A percentile compares a stretch with the other conserved stretches of the same genome.
phyloP scores from a whole-genome alignment of 2,888 invertebrate genomes.

The Xestia xanthographa region DNA sequence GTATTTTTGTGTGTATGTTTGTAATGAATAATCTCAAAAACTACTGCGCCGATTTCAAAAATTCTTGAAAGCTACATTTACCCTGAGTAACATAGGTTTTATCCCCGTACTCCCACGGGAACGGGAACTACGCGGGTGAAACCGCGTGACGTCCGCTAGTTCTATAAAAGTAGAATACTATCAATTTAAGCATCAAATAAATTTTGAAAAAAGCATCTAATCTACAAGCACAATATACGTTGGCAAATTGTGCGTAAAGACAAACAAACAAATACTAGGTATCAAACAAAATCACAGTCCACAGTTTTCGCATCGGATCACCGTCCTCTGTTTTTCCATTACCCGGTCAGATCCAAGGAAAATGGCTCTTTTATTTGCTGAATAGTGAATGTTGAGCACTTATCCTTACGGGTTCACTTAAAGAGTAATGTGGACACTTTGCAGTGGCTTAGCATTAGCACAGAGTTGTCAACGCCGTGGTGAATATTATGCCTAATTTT shows the following conservation, averaged over 20 bases:
- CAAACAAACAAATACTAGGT: too few relatives aligned
- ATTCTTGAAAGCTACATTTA: too few relatives aligned
- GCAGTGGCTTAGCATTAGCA: constrained; percentile 73
- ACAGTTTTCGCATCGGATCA: constrained; percentile 63
- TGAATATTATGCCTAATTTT: constrained; percentile 57
- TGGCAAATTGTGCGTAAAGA: too few relatives aligned
- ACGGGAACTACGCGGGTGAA: too few relatives aligned
- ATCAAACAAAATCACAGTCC: constrained; percentile 41
- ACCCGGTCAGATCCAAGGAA: constrained; percentile 85
- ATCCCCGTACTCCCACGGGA: too few relatives aligned
- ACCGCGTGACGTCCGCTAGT: too few relatives aligned
- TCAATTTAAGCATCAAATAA: background rate
- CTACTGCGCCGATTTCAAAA: too few relatives aligned
- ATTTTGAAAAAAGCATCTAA: too few relatives aligned
- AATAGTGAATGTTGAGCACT: constrained; percentile 87
- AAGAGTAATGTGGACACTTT: constrained; percentile 87
- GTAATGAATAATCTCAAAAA: too few relatives aligned
- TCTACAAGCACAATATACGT: background rate
- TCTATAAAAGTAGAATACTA: background rate
- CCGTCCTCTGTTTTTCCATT: constrained; percentile 86
- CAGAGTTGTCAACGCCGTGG: constrained; percentile 43
- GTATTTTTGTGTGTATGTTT: too few relatives aligned
- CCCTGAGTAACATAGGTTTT: too few relatives aligned
- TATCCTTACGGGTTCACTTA: constrained; percentile 82
- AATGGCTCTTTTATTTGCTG: constrained; percentile 88